Evolutionary conservation across 2,888 invertebrate species (phyloP).

Genomic region (Volucella inflata): DNA sequence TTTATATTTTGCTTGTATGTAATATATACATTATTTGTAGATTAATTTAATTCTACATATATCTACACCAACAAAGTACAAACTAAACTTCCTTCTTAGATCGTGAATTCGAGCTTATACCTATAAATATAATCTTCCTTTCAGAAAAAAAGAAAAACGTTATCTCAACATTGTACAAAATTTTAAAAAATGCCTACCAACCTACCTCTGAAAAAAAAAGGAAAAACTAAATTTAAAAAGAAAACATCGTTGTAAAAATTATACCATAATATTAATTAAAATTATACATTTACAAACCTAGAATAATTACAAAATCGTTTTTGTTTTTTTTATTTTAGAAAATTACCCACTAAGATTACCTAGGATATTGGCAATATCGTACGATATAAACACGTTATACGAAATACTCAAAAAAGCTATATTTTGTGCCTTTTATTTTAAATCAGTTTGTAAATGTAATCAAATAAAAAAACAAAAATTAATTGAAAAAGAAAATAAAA

Average conservation of each 20-base stretch:
- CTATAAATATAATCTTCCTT: slow-evolving; percentile 25
- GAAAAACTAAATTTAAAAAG: slow-evolving; percentile 7
- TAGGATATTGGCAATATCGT: slow-evolving; percentile 58
- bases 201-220: slow-evolving; percentile 44
- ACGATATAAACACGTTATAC: slow-evolving; percentile 67
- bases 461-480: slow-evolving; percentile 15
- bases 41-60: slow-evolving; percentile 28
- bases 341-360: slow-evolving; percentile 43
- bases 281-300: slow-evolving; percentile 34
- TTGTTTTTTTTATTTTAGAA: slow-evolving; percentile 33
- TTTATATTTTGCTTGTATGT: slow-evolving; percentile 1
- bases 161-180: slow-evolving; percentile 56
- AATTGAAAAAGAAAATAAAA: background rate
- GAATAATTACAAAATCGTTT: slow-evolving; percentile 40
- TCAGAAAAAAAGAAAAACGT: slow-evolving; percentile 3
- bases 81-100: slow-evolving; percentile 32
- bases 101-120: slow-evolving; percentile 51
- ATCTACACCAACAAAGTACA: slow-evolving; percentile 59
- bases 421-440: slow-evolving; percentile 75
- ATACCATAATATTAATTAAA: slow-evolving; percentile 23
- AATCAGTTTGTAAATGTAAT: slow-evolving; percentile 65
- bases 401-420: slow-evolving; percentile 72
- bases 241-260: slow-evolving; percentile 36
- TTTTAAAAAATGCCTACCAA: slow-evolving; percentile 35
- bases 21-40: slow-evolving; percentile 19